phyloP scores from a whole-genome alignment of 2,888 invertebrate species.

The Ametastegia equiseti region DNA sequence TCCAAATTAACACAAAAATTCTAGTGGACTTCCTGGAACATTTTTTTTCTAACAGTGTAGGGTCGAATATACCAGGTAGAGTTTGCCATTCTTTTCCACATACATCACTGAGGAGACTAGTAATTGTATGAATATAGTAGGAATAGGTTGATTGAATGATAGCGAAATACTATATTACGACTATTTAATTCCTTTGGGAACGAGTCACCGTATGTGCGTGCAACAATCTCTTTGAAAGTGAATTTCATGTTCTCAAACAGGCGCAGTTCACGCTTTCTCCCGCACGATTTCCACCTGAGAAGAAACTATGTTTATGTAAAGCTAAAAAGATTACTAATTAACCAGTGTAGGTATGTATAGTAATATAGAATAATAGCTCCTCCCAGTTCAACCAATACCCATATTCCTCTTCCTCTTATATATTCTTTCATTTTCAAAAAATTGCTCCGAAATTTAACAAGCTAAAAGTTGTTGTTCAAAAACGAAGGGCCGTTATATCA shows the following conservation, averaged over 20 bases:
- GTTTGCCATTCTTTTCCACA: neutral
- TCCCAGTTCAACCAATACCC: neutral
- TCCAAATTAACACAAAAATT: too few relatives aligned
- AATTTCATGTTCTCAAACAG: constrained; percentile 58
- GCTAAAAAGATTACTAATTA: constrained; percentile 35
- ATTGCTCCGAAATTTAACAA: too few relatives aligned
- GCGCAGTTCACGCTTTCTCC: constrained; percentile 70
- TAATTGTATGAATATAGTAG: neutral
- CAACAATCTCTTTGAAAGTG: constrained; percentile 61
- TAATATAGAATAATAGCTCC: neutral
- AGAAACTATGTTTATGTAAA: constrained; percentile 54
- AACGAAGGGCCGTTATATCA: too few relatives aligned
- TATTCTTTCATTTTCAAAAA: neutral
- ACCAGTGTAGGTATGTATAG: neutral
- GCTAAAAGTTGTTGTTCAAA: too few relatives aligned
- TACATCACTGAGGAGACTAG: neutral
- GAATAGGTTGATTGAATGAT: neutral
- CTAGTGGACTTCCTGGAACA: too few relatives aligned
- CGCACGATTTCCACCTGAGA: constrained; percentile 66
- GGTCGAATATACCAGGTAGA: too few relatives aligned
- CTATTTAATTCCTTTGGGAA: neutral
- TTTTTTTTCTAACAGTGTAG: too few relatives aligned
- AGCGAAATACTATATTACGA: neutral
- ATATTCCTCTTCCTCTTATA: neutral
- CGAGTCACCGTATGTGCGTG: constrained; percentile 28